Base-by-base conservation (phyloP, 2,888 invertebrate genomes). In the Trissolcus japonicus region DNA sequence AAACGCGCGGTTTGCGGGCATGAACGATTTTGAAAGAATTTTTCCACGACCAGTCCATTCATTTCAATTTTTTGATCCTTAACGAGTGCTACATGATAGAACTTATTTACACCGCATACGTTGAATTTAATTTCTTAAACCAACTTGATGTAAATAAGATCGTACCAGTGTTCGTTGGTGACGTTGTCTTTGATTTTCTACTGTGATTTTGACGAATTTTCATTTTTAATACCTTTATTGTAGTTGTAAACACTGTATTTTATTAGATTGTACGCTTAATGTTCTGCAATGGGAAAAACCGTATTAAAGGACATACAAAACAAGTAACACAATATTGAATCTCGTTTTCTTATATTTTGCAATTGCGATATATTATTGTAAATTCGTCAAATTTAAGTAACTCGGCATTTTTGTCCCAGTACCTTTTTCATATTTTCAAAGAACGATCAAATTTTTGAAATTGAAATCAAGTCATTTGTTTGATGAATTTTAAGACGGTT, bases 121-220 rank as follows among this genome's bases (percentile, higher is more conserved):
- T 72, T 46, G 13, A 65, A 66, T 71, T 65, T 66, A 17, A 9
- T 40, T 9, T 11, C 25, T 40, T 62, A 71, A 35, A 43, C 54
- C 60, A 50, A 48, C 50, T 25, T 53, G 72, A 59, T 72, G 72
- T 57, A 65, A 59, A 73, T 60, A 65, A 66, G 65, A 19, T n/a
- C 56, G 57, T 57, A 62, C 19, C 50, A 55, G 14, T 46, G 57
- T 65, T 72, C 55, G 46, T 59, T 29, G 14, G 54, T n/a, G 54
- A 29, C 54, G 21, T 67, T 67, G 17, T 50, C 46, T 57, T 67
- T 62, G 13, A 11, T 55, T 67, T 67, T 67, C 17, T 56, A 57
- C 74, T 74, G 74, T 74, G 74, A 74, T 74, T 74, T 67, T 40
- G 55, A 66, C 35, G 50, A 13, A 60, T 48, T 53, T 57, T 59